Evolutionary conservation across 2,888 invertebrate genomes (phyloP).

Genomic region (Cosmia pyralina): DNA sequence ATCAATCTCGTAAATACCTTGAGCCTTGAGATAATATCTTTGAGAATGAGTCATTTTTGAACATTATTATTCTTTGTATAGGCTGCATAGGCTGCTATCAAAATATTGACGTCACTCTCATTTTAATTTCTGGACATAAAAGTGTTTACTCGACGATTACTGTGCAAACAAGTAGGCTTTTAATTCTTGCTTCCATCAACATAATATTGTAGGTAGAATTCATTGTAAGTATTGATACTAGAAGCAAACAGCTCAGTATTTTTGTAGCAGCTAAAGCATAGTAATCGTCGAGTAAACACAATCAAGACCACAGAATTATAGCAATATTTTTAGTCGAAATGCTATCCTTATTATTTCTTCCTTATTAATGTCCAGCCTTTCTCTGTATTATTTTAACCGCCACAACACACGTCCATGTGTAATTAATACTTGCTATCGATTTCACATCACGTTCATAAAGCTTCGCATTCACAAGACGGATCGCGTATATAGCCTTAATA

Average conservation of each 20-base stretch:
- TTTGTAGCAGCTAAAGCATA: background rate
- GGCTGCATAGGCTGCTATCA: conserved; percentile 5
- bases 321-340: conserved; percentile 21
- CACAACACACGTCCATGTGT: conserved; percentile 40
- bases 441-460: conserved; percentile 53
- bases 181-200: background rate
- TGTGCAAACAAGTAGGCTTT: background rate
- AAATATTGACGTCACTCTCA: conserved; percentile 6
- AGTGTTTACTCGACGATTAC: background rate
- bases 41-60: conserved; percentile 41
- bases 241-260: background rate
- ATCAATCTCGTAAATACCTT: conserved; percentile 25
- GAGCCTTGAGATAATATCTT: conserved; percentile 44
- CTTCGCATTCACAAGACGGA: conserved; percentile 40
- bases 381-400: conserved; percentile 34
- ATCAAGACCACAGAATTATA: background rate
- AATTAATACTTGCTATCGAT: conserved; percentile 56
- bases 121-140: conserved; percentile 7
- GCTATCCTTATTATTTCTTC: conserved; percentile 18
- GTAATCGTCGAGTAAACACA: no score
- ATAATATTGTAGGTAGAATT: background rate
- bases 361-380: conserved; percentile 12
- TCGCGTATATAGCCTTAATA: conserved; percentile 39
- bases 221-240: background rate
- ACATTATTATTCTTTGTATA: conserved; percentile 32